Conservation (phyloP, 2,113 vertebrate genomes). For the Neomonachus schauinslandi region DNA sequence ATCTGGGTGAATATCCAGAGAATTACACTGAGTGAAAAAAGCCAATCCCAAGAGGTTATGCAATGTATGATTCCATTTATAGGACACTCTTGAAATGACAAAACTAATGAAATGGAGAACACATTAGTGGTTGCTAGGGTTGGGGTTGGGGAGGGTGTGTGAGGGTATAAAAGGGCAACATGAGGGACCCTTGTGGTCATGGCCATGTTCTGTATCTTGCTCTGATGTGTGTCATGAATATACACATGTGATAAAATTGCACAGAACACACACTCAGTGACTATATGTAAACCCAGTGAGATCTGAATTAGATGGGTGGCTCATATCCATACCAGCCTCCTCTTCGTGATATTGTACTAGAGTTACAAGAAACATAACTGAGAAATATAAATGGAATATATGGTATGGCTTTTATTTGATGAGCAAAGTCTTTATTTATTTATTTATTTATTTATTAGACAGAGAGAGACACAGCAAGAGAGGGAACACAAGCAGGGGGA, state of each 20-base stretch:
- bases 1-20: neutral
- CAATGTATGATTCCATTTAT: neutral
- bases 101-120: neutral
- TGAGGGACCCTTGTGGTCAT: neutral
- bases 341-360: neutral
- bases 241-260: neutral
- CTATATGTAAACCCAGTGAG: neutral
- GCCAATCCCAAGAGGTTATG: neutral
- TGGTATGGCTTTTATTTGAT: neutral
- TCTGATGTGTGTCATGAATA: neutral
- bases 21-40: neutral
- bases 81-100: neutral
- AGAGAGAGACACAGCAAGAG: no score
- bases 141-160: neutral
- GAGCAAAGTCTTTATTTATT: neutral
- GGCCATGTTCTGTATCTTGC: neutral
- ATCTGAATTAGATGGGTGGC: neutral
- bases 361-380: neutral
- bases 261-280: neutral
- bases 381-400: slow-evolving; percentile 1
- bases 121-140: neutral
- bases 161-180: neutral
- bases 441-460: no score
- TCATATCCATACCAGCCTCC: neutral
- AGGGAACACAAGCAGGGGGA: no score